Evolutionary conservation across 2,888 invertebrate species (phyloP).

Genomic region (Acheta domesticus): DNA sequence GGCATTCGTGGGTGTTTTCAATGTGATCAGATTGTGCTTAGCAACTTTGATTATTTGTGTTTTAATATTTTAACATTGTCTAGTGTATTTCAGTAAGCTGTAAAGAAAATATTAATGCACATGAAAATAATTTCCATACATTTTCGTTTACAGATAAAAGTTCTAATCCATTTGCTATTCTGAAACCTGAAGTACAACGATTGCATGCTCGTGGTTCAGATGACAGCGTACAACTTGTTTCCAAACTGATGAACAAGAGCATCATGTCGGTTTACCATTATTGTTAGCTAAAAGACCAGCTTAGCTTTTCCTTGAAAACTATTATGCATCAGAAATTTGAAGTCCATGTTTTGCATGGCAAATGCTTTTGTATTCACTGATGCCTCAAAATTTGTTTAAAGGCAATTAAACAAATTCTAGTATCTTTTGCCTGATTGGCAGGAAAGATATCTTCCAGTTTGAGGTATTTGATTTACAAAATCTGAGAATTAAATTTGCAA

Average conservation of each 20-base stretch:
- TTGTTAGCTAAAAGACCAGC: neutral
- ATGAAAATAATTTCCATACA: neutral
- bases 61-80: too few relatives aligned
- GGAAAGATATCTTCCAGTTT: too few relatives aligned
- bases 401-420: too few relatives aligned
- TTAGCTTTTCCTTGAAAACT: neutral
- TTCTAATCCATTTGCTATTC: slow-evolving; percentile 36
- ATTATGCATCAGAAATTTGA: neutral
- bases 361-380: neutral
- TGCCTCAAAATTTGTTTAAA: neutral
- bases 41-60: too few relatives aligned
- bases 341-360: neutral
- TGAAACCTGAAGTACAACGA: slow-evolving; percentile 36
- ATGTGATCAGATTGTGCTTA: too few relatives aligned
- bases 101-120: too few relatives aligned
- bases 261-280: slow-evolving; percentile 18
- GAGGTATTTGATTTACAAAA: too few relatives aligned
- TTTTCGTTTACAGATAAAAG: slow-evolving; percentile 35
- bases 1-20: too few relatives aligned
- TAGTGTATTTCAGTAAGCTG: too few relatives aligned
- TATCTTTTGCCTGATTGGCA: too few relatives aligned
- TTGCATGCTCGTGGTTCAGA: slow-evolving; percentile 34
- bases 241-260: slow-evolving; percentile 26
- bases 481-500: too few relatives aligned
- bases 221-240: slow-evolving; percentile 36